Conservation (phyloP, 2,113 vertebrate species). For the Lucifuga dentata region DNA sequence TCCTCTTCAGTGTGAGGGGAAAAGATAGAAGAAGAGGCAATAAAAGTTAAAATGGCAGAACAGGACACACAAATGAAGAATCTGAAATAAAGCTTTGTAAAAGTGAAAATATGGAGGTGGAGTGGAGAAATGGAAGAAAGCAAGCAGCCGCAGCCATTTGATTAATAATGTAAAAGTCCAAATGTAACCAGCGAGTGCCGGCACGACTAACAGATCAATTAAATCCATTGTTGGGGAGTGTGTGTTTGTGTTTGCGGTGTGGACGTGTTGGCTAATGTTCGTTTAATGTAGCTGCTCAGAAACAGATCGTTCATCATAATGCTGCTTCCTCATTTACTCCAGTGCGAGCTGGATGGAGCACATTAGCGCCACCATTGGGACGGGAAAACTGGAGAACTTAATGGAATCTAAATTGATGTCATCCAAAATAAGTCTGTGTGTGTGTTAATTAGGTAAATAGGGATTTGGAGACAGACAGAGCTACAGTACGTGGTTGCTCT, state of each 20-base stretch:
- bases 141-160: slow-evolving; percentile 2
- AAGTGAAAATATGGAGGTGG: slow-evolving; percentile 37
- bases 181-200: slow-evolving; percentile 17
- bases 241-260: neutral
- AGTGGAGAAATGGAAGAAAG: neutral
- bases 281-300: slow-evolving; percentile 68
- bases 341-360: slow-evolving; percentile 42
- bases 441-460: slow-evolving; percentile 68
- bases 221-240: slow-evolving; percentile 11
- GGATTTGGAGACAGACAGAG: slow-evolving; percentile 19
- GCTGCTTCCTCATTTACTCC: slow-evolving; percentile 42
- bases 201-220: slow-evolving; percentile 40
- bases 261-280: slow-evolving; percentile 45
- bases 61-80: slow-evolving; percentile 18
- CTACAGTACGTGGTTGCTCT: slow-evolving; percentile 17
- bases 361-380: slow-evolving; percentile 64
- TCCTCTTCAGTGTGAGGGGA: slow-evolving; percentile 1
- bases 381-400: slow-evolving; percentile 41
- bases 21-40: slow-evolving; percentile 8
- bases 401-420: slow-evolving; percentile 70
- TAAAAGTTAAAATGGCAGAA: slow-evolving; percentile 47
- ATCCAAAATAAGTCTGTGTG: slow-evolving; percentile 56
- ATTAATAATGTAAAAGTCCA: slow-evolving; percentile 43
- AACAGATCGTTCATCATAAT: slow-evolving; percentile 71
- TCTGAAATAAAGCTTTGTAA: neutral